Evolutionary conservation across 2,797 vertebrate genomes (phyloP).

Genomic region (Huso huso): DNA sequence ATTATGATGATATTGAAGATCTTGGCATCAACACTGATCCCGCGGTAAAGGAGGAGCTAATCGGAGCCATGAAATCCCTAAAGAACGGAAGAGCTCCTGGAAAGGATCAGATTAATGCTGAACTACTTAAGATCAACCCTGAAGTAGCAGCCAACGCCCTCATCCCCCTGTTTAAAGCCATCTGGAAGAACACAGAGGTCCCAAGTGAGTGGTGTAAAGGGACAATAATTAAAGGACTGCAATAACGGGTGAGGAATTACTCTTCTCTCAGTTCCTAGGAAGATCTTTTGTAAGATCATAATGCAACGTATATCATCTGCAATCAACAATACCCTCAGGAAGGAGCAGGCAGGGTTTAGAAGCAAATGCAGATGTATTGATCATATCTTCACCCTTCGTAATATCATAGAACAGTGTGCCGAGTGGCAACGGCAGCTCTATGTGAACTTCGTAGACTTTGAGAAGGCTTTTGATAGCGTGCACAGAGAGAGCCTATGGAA

Average conservation of each 20-base stretch:
- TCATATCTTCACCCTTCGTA: background rate
- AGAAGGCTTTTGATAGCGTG: too few species aligned
- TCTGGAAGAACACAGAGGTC: background rate
- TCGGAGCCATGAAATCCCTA: slow-evolving; percentile 10
- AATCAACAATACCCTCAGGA: background rate
- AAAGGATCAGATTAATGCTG: slow-evolving; percentile 6
- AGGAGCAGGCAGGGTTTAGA: background rate
- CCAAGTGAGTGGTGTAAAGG: slow-evolving; percentile 7
- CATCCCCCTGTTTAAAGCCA: background rate
- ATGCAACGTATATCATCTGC: background rate
- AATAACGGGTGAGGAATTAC: slow-evolving; percentile 11
- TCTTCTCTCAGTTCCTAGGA: background rate
- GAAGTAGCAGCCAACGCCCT: background rate
- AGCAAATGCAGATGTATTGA: background rate
- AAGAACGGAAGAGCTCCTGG: slow-evolving; percentile 11
- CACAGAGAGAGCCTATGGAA: too few species aligned
- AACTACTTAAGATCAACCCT: slow-evolving; percentile 7
- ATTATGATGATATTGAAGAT: too few species aligned
- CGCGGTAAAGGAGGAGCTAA: slow-evolving; percentile 4
- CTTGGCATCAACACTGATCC: background rate
- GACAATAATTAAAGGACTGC: slow-evolving; percentile 6
- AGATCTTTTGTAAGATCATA: slow-evolving; percentile 5
- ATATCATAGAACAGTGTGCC: slow-evolving; percentile 6
- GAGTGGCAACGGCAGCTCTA: slow-evolving; percentile 2
- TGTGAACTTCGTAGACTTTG: background rate